Evolutionary conservation across 2,888 invertebrate species (phyloP).

Genomic region (Ctenicera cuprea): DNA sequence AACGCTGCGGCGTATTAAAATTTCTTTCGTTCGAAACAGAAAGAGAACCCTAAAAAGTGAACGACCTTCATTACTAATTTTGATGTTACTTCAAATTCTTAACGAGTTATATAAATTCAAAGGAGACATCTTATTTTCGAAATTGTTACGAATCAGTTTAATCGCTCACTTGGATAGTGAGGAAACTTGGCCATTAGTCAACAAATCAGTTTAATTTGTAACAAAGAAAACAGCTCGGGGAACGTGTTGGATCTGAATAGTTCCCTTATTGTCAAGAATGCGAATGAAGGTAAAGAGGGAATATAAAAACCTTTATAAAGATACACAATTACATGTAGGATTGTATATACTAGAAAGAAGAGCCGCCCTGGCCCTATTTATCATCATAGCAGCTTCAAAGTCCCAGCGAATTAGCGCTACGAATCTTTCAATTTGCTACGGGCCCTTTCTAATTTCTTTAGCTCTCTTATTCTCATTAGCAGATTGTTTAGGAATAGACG

Average conservation of each 20-base stretch:
- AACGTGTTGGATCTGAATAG: conserved; percentile 37
- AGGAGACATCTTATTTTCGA: not conserved
- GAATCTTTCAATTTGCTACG: conserved; percentile 45
- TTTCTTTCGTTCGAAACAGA: too few relatives aligned
- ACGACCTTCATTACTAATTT: too few relatives aligned
- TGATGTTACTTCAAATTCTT: too few relatives aligned
- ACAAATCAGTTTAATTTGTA: conserved; percentile 44
- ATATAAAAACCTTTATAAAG: conserved; percentile 31
- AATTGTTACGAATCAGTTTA: not conserved
- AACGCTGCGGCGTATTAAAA: too few relatives aligned
- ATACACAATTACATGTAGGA: conserved; percentile 39
- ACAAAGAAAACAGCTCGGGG: conserved; percentile 28
- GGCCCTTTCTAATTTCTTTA: conserved; percentile 39
- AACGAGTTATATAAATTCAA: not conserved
- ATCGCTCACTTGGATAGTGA: conserved; percentile 10
- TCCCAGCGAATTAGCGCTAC: conserved; percentile 37
- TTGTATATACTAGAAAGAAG: conserved; percentile 22
- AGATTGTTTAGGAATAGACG: conserved; percentile 16
- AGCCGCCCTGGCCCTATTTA: conserved; percentile 12
- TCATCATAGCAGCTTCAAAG: conserved; percentile 32
- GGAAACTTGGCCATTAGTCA: conserved; percentile 26
- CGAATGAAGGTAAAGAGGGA: conserved; percentile 29
- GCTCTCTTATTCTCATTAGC: conserved; percentile 29
- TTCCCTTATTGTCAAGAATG: conserved; percentile 34
- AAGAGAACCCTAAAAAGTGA: too few relatives aligned